Evolutionary conservation across 2,888 invertebrate species (phyloP).

Genomic region (Myopa tessellatipennis): DNA sequence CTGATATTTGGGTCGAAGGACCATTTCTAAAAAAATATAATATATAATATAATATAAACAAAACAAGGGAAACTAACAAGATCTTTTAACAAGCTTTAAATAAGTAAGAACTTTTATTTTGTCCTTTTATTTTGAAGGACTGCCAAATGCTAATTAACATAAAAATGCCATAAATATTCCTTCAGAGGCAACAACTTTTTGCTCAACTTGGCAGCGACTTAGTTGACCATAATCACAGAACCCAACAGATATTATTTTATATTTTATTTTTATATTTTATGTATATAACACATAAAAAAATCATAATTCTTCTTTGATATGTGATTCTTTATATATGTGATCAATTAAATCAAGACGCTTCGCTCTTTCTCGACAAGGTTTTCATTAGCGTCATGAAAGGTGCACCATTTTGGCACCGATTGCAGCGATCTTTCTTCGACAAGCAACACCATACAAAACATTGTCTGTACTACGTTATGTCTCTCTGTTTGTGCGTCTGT

Average conservation of each 20-base stretch:
- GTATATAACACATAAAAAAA: conserved; percentile 6
- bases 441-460: not conserved
- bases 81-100: too few relatives aligned
- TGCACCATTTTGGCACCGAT: not conserved
- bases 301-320: conserved; percentile 34
- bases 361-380: conserved; percentile 19
- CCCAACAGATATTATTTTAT: not conserved
- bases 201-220: not conserved
- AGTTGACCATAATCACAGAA: not conserved
- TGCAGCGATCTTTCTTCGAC: not conserved
- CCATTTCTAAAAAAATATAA: too few relatives aligned
- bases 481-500: not conserved
- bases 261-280: too few relatives aligned
- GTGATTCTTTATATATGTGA: too few relatives aligned
- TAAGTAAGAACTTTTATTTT: too few relatives aligned
- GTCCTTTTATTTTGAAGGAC: too few relatives aligned
- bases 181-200: not conserved
- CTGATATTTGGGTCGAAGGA: too few relatives aligned
- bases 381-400: conserved; percentile 24
- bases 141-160: conserved; percentile 8
- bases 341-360: conserved; percentile 31
- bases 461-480: not conserved
- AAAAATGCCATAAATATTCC: conserved; percentile 33
- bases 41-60: too few relatives aligned
- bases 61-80: too few relatives aligned